Percentiles rank a stretch among this genome's conserved stretches.
phyloP scores from a whole-genome alignment of 2,888 invertebrate genomes.

The Ochropleura leucogaster region DNA sequence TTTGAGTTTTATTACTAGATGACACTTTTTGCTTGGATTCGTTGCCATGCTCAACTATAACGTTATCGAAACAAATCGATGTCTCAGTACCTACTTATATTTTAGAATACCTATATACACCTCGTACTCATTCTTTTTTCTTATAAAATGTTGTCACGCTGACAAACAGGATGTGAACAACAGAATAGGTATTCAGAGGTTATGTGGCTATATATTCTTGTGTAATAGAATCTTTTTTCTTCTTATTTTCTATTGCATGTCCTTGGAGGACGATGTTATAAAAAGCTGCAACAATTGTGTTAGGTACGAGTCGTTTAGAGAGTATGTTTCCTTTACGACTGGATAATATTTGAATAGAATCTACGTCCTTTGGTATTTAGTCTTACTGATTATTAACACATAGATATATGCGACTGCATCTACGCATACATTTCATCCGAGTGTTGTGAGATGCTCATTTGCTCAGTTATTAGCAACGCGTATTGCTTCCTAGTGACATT shows the following conservation, averaged over 20 bases:
- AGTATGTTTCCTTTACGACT: constrained; percentile 10
- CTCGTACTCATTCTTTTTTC: not conserved
- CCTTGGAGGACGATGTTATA: constrained; percentile 33
- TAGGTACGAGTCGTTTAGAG: constrained; percentile 1
- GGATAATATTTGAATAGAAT: constrained; percentile 19
- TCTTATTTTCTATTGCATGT: constrained; percentile 29
- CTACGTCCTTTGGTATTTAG: constrained; percentile 5
- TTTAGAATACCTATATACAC: constrained; percentile 1
- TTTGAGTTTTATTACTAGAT: not conserved
- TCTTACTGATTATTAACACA: constrained; percentile 40
- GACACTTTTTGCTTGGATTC: not conserved
- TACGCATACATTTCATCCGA: constrained; percentile 42
- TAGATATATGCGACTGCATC: constrained; percentile 19
- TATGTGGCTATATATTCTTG: constrained; percentile 43
- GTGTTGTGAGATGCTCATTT: constrained; percentile 54
- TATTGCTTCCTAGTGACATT: constrained; percentile 39
- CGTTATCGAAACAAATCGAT: not conserved
- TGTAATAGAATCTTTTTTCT: constrained; percentile 50
- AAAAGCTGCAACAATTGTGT: constrained; percentile 33
- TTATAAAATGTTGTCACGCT: constrained; percentile 10
- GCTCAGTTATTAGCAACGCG: constrained; percentile 33
- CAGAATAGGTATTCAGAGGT: constrained; percentile 51
- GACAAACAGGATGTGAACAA: constrained; percentile 58
- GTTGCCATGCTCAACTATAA: not conserved
- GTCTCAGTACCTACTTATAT: not conserved